Base-by-base conservation (phyloP, 2,888 invertebrate species). In the Aporophyla lueneburgensis region DNA sequence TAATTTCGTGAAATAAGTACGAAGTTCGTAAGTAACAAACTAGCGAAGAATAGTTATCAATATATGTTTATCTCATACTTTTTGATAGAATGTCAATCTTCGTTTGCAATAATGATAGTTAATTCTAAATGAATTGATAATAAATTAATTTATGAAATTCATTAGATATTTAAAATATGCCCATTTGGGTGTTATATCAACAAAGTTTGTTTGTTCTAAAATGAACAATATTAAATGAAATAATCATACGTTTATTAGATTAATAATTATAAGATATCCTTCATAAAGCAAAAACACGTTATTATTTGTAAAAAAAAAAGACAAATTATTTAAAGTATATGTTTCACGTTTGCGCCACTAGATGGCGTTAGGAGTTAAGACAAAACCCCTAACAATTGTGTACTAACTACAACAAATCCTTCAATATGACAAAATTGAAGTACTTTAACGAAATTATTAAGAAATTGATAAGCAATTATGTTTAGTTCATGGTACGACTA, bases 321-420 rank as follows among this genome's bases (percentile, higher is more conserved):
- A 9, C 7, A 1, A 58, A 56, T 12, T 58, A 70, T 12, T 46
- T 9, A 49, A 51, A 46, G 19, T n/a, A 16, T 1, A 12, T 3
- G 33, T 61, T 61, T 65, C 76, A 10, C 5, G 9, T n/a, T 40
- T 14, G 16, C 33, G n/a, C 24, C 1, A 69, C 73, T 76, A 83
- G 84, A 83, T 83, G 83, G 84, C 81, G 81, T 49, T 74, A 77
- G 53, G 24, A 12, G 63, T 58, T 9, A 27, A 53, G 12, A 69
- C 14, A 59, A 56, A 21, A 56, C 19, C 2, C 10, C 21, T 14
- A 46, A n/a, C 24, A 21, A 71, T 71, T 16, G 21, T 46, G 24
- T n/a, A 56, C n/a, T 43, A 43, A 49, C 2, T 49, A 58, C 12
- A 2, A 76, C 1, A 53, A 59, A 59, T 59, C n/a, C 16, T 59